Percentiles rank a stretch among this genome's conserved stretches.
phyloP scores from a whole-genome alignment of 2,797 vertebrate species.

The Rachycentron canadum region DNA sequence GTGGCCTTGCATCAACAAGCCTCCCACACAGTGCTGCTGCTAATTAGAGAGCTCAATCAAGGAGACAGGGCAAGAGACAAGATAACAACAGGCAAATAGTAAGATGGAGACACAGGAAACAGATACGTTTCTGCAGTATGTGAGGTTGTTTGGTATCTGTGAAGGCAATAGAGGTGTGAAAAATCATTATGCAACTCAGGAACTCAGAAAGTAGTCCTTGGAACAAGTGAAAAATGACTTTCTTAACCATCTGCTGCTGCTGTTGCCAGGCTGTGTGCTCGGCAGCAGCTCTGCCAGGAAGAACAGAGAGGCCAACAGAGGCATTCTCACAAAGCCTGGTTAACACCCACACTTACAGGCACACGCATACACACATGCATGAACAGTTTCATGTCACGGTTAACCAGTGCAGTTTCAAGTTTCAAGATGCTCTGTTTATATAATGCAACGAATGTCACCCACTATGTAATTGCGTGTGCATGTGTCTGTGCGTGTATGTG shows the following conservation, averaged over 20 bases:
- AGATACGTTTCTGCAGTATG: constrained; percentile 1
- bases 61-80: constrained; percentile 8
- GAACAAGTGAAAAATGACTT: constrained; percentile 56
- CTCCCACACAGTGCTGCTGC: constrained; percentile 32
- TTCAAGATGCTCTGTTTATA: constrained; percentile 42
- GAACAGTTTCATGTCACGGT: neutral
- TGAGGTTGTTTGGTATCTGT: neutral
- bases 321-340: constrained; percentile 52
- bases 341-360: constrained; percentile 46
- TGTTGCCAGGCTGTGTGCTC: constrained; percentile 63
- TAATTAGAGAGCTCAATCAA: constrained; percentile 52
- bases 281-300: constrained; percentile 50
- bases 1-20: constrained; percentile 21
- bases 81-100: constrained; percentile 1
- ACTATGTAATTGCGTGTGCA: constrained; percentile 1
- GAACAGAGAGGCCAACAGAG: constrained; percentile 49
- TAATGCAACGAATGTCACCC: constrained; percentile 24
- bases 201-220: constrained; percentile 44
- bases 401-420: constrained; percentile 41
- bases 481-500: constrained; percentile 15
- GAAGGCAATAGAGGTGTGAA: constrained; percentile 37
- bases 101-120: neutral
- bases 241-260: constrained; percentile 75
- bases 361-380: neutral
- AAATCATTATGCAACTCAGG: constrained; percentile 52